These are phyloP conservation scores for Pao palembangensis DNA, from an alignment of 2,113 vertebrate species.

Conservation along the genomic window DNA sequence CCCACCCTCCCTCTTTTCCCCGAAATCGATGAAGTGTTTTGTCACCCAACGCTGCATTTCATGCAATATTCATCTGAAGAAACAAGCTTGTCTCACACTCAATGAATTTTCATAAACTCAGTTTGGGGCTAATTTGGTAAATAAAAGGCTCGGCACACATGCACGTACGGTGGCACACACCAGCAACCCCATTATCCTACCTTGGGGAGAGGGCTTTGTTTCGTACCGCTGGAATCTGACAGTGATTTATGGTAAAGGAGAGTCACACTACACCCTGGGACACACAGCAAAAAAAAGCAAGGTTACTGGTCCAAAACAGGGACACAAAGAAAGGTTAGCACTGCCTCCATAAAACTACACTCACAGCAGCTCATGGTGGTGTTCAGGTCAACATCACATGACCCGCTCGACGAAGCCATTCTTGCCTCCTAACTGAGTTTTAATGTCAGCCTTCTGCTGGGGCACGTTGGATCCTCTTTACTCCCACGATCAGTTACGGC, in stretches of 20 bases:
- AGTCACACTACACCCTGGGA: conserved; percentile 68
- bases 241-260: conserved; percentile 72
- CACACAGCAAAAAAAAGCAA: conserved; percentile 67
- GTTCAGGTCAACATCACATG: conserved; percentile 59
- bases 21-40: conserved; percentile 64
- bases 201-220: conserved; percentile 59
- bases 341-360: conserved; percentile 53
- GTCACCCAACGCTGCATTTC: conserved; percentile 55
- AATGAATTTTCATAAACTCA: conserved; percentile 72
- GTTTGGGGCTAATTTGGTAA: conserved; percentile 47
- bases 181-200: conserved; percentile 57
- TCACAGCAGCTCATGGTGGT: conserved; percentile 44
- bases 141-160: conserved; percentile 53
- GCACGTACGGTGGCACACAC: conserved; percentile 8
- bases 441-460: conserved; percentile 31
- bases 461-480: conserved; percentile 43
- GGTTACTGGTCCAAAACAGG: conserved; percentile 64
- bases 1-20: conserved; percentile 30
- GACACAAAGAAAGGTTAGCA: conserved; percentile 44
- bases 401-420: conserved; percentile 35
- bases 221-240: conserved; percentile 66
- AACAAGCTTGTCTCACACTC: conserved; percentile 62
- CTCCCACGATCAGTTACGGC: conserved; percentile 48
- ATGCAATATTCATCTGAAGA: conserved; percentile 68
- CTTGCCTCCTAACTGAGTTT: conserved; percentile 28